Conservation (phyloP, 2,113 vertebrate genomes). For the Dendrocopos noguchii region DNA sequence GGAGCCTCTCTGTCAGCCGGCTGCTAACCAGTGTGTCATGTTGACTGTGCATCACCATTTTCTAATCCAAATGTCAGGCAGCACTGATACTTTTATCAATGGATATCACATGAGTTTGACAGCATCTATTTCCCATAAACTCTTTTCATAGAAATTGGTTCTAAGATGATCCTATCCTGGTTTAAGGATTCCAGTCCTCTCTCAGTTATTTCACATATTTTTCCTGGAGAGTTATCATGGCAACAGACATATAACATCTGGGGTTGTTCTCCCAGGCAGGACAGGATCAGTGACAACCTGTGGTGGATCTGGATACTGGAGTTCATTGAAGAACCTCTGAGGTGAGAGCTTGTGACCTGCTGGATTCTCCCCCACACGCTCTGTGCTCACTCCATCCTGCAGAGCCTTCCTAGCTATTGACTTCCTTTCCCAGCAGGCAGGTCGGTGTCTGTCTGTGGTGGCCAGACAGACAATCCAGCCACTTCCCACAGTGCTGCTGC, state of each 20-base stretch:
- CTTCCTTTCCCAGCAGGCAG: not conserved
- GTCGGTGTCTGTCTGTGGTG: accelerated
- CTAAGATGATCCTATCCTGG: not conserved
- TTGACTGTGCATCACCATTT: not conserved
- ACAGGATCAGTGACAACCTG: not conserved
- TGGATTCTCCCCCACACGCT: not conserved
- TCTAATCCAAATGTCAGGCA: not conserved
- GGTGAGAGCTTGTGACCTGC: not conserved
- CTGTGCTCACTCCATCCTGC: not conserved
- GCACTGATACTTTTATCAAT: not conserved
- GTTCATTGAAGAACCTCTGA: not conserved
- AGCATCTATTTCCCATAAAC: constrained; percentile 7
- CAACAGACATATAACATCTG: not conserved
- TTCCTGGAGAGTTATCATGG: not conserved
- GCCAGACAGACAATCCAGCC: not conserved
- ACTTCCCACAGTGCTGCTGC: accelerated
- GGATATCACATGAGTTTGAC: not conserved
- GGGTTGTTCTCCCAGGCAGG: not conserved
- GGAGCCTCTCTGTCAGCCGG: not conserved
- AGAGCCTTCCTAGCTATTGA: not conserved
- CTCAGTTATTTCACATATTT: not conserved
- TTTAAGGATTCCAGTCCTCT: not conserved
- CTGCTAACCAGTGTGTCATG: not conserved
- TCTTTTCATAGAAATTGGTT: not conserved
- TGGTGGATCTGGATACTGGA: not conserved